These are phyloP conservation scores for Ornithoptera alexandrae DNA, from an alignment of 2,888 invertebrate genomes.

Conservation along the genomic window DNA sequence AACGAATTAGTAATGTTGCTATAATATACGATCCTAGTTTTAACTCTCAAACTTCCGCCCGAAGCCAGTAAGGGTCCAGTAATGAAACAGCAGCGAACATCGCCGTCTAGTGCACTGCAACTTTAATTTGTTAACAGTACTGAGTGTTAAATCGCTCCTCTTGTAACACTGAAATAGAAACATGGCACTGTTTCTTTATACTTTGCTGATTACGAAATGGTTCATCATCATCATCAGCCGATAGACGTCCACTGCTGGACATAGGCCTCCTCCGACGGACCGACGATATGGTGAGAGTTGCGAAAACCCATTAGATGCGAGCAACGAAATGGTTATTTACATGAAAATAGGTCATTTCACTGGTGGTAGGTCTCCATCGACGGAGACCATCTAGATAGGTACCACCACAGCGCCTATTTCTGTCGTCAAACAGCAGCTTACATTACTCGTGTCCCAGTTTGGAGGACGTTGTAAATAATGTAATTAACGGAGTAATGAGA, in stretches of 20 bases:
- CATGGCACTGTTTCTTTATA: slow-evolving; percentile 2
- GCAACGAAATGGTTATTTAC: background rate
- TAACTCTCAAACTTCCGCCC: slow-evolving; percentile 7
- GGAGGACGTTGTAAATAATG: too few species aligned
- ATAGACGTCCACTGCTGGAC: too few species aligned
- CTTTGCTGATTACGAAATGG: background rate
- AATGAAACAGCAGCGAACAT: slow-evolving; percentile 19
- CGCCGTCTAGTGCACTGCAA: slow-evolving; percentile 15
- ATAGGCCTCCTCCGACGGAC: too few species aligned
- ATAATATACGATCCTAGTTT: slow-evolving; percentile 11
- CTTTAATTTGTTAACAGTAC: slow-evolving; percentile 19
- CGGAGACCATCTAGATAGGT: too few species aligned
- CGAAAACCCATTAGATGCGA: background rate
- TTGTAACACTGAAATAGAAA: slow-evolving; percentile 1
- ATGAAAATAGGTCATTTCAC: too few species aligned
- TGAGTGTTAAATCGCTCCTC: slow-evolving; percentile 11
- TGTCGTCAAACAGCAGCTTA: too few species aligned
- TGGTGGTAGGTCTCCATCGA: too few species aligned
- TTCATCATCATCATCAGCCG: too few species aligned
- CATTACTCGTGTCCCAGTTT: too few species aligned
- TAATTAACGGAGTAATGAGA: too few species aligned
- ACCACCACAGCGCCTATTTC: too few species aligned
- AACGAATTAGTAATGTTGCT: slow-evolving; percentile 8
- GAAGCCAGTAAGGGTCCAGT: slow-evolving; percentile 8
- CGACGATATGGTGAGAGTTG: too few species aligned